Conservation (phyloP, 2,797 vertebrate species). For the Scyliorhinus canicula region DNA sequence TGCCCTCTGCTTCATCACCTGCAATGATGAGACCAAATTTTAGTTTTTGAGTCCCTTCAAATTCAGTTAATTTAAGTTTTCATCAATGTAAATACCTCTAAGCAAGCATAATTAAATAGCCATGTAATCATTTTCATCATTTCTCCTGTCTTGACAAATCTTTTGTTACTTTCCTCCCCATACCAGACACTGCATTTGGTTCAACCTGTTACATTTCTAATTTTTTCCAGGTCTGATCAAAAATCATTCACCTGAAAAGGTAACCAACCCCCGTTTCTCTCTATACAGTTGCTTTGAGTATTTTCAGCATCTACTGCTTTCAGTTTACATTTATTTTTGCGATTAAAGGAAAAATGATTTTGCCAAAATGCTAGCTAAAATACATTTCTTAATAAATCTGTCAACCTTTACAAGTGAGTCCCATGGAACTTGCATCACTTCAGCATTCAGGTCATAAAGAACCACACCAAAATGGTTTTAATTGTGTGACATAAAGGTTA, state of each 20-base stretch:
- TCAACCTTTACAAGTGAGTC: neutral
- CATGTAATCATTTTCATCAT: neutral
- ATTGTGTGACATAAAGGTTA: neutral
- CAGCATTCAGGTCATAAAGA: neutral
- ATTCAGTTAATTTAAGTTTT: neutral
- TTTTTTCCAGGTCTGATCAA: neutral
- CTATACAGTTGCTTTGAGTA: neutral
- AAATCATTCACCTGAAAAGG: neutral
- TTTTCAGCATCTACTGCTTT: too few relatives aligned
- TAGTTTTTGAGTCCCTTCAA: neutral
- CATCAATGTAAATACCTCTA: neutral
- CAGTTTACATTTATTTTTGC: neutral
- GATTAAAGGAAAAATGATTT: neutral
- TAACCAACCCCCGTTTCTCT: neutral
- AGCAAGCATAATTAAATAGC: neutral
- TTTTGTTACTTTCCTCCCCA: neutral
- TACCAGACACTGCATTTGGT: neutral
- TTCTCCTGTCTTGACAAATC: neutral
- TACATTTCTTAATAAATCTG: neutral
- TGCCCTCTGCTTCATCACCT: constrained; percentile 82
- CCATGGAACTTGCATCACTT: neutral
- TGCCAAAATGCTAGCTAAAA: neutral
- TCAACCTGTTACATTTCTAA: neutral
- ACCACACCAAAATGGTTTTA: neutral
- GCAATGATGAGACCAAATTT: constrained; percentile 24